Evolutionary conservation across 1,140 invertebrate species (phyloP).

Genomic region (Diuraphis noxia): DNA sequence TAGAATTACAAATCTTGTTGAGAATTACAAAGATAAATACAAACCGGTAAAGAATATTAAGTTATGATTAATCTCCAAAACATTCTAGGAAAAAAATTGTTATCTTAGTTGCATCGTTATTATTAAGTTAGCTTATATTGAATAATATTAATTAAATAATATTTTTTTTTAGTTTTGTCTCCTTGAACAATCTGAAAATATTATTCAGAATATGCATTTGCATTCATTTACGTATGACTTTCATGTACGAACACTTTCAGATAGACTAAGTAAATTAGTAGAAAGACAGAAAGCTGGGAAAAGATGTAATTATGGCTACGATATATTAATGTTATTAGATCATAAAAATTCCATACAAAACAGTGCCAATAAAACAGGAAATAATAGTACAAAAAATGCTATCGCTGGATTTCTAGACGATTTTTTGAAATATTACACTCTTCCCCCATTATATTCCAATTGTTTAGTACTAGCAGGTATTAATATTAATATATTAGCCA

Average conservation of each 20-base stretch:
- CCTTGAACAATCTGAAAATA: constrained; percentile 76
- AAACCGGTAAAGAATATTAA: constrained; percentile 51
- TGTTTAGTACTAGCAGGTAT: constrained; percentile 76
- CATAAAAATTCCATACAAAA: constrained; percentile 57
- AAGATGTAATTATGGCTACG: not conserved
- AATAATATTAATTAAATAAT: not conserved
- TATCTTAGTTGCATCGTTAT: too few relatives aligned
- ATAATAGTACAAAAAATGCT: constrained; percentile 69
- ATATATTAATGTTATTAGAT: not conserved
- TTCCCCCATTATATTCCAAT: constrained; percentile 79
- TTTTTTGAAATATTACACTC: constrained; percentile 82
- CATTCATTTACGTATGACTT: constrained; percentile 90
- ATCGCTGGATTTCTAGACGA: constrained; percentile 80
- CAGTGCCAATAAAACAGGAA: constrained; percentile 68
- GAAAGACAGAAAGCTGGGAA: not conserved
- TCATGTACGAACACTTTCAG: constrained; percentile 66
- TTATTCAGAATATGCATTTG: constrained; percentile 76
- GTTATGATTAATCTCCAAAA: not conserved
- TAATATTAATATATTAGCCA: too few relatives aligned
- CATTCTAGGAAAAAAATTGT: not conserved
- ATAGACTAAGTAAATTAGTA: constrained; percentile 15
- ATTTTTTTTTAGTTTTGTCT: constrained; percentile 67
- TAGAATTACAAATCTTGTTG: not conserved
- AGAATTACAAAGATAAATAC: constrained; percentile 19
- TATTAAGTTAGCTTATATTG: not conserved